Percentiles rank a stretch among this genome's conserved stretches.
Evolutionary conservation across 2,113 vertebrate genomes (phyloP).

Genomic region (Psephotus haematonotus): DNA sequence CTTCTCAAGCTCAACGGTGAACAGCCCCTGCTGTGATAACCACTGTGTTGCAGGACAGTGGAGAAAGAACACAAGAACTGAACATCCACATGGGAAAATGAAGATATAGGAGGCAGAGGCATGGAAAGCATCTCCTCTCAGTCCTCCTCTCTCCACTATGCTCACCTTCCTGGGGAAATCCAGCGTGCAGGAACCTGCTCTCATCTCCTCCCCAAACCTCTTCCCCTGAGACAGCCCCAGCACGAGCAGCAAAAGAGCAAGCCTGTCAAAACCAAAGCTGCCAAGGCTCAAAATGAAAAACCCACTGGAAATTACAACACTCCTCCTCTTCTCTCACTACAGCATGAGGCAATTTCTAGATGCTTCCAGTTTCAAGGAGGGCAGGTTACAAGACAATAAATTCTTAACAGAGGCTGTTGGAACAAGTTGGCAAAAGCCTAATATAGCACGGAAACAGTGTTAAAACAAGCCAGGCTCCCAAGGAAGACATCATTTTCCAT

Average conservation of each 20-base stretch:
- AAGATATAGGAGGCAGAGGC: not conserved
- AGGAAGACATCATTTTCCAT: slow-evolving; percentile 53
- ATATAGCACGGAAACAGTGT: slow-evolving; percentile 40
- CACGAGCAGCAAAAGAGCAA: not conserved
- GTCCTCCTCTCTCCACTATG: not conserved
- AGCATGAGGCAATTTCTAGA: slow-evolving; percentile 28
- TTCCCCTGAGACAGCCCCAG: not conserved
- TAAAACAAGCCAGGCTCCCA: slow-evolving; percentile 39
- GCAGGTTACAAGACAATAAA: slow-evolving; percentile 41
- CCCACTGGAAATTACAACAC: not conserved
- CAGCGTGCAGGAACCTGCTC: not conserved
- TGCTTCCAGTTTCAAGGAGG: slow-evolving; percentile 39
- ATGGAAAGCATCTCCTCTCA: not conserved
- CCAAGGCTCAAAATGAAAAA: slow-evolving; percentile 24
- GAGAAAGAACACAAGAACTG: not conserved
- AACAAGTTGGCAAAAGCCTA: slow-evolving; percentile 39
- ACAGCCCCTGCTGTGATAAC: not conserved
- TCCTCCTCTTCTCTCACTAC: not conserved
- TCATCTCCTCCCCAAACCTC: not conserved
- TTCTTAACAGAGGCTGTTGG: slow-evolving; percentile 17
- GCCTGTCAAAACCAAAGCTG: slow-evolving; percentile 7
- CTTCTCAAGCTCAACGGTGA: not conserved
- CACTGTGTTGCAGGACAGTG: not conserved
- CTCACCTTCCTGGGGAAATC: not conserved
- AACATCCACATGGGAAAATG: accelerated